A percentile compares a stretch with the other conserved stretches of the same genome.
Conservation (phyloP, 2,888 invertebrate genomes). For the Ochropleura plecta region DNA sequence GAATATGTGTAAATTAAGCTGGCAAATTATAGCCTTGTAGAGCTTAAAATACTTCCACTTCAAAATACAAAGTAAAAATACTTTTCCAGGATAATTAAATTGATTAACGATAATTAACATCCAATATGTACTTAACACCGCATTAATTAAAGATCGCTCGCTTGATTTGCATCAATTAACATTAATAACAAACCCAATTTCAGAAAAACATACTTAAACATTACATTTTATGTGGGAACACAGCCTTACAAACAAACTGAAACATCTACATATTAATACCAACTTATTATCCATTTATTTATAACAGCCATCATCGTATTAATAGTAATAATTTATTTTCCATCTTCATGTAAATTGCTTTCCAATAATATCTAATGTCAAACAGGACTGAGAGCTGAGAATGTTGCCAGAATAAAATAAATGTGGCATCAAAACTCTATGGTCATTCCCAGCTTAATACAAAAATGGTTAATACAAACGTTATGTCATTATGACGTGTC, state of each 20-base stretch:
- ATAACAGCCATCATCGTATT: constrained; percentile 47
- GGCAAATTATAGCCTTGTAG: neutral
- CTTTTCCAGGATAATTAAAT: constrained; percentile 2
- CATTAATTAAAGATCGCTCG: constrained; percentile 47
- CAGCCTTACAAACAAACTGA: constrained; percentile 41
- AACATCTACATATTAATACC: constrained; percentile 45
- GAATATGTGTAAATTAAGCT: neutral
- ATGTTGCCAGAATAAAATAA: constrained; percentile 30
- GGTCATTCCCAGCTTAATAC: constrained; percentile 31
- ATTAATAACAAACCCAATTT: constrained; percentile 52
- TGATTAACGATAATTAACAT: constrained; percentile 59
- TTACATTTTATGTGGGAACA: constrained; percentile 50
- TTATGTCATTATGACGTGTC: constrained; percentile 60
- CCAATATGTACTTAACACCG: constrained; percentile 44
- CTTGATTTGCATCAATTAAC: constrained; percentile 51
- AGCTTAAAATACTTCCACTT: neutral
- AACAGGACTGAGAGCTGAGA: constrained; percentile 51
- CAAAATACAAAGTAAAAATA: constrained; percentile 9
- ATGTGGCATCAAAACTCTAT: constrained; percentile 41
- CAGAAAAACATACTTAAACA: constrained; percentile 27
- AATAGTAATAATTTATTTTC: constrained; percentile 61
- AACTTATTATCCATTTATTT: constrained; percentile 56
- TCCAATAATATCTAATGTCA: constrained; percentile 58
- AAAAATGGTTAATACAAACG: constrained; percentile 55
- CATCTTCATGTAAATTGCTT: constrained; percentile 62